Conservation (phyloP, 2,888 invertebrate species). For the Dastarcus helophoroides region DNA sequence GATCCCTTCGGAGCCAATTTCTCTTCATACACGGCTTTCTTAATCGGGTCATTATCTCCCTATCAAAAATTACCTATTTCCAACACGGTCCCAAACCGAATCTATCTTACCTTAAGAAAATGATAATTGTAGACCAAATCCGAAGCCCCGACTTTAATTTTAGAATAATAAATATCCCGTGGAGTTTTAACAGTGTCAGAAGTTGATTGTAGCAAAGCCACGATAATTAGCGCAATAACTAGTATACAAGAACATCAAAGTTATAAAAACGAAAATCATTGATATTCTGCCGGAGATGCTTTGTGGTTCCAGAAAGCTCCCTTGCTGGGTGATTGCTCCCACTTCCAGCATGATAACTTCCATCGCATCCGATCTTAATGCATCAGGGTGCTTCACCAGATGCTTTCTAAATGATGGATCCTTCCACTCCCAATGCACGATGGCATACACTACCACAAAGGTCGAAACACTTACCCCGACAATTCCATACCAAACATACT, state of each 20-base stretch:
- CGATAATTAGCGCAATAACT: conserved; percentile 51
- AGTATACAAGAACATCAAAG: conserved; percentile 42
- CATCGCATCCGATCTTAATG: conserved; percentile 18
- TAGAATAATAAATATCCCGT: conserved; percentile 40
- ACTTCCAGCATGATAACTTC: conserved; percentile 26
- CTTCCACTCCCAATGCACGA: conserved; percentile 1
- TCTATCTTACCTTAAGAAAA: conserved; percentile 44
- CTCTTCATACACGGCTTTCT: not conserved
- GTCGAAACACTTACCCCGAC: conserved; percentile 31
- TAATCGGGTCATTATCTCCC: too few species aligned
- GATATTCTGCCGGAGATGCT: conserved; percentile 32
- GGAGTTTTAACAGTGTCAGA: conserved; percentile 41
- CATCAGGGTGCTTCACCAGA: not conserved
- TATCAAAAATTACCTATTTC: too few species aligned
- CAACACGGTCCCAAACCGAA: not conserved
- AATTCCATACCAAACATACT: conserved; percentile 13
- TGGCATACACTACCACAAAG: conserved; percentile 25
- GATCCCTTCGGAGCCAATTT: not conserved
- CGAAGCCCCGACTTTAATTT: conserved; percentile 44
- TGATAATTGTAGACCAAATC: conserved; percentile 40
- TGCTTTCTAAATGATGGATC: not conserved
- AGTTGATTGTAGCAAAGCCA: conserved; percentile 47
- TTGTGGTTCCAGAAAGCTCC: conserved; percentile 26
- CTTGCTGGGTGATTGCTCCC: conserved; percentile 33
- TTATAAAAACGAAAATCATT: conserved; percentile 9